Evolutionary conservation across 2,797 vertebrate species (phyloP).

Genomic region (Scarus forsteni): DNA sequence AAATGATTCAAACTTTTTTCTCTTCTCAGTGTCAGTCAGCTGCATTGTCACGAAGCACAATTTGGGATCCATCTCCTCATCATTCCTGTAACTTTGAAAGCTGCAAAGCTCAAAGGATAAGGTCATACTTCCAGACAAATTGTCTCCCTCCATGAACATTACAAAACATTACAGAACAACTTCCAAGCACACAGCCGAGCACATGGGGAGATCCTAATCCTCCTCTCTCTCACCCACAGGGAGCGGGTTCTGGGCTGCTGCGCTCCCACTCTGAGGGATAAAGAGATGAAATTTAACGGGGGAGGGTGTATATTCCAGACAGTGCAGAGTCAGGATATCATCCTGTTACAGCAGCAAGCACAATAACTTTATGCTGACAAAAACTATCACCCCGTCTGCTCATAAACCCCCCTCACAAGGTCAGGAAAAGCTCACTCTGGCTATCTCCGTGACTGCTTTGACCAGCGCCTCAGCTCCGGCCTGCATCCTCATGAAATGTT

Average conservation of each 20-base stretch:
- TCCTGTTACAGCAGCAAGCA: conserved; percentile 73
- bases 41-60: conserved; percentile 54
- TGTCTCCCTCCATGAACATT: conserved; percentile 57
- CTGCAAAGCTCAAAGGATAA: conserved; percentile 44
- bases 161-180: conserved; percentile 46
- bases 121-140: conserved; percentile 59
- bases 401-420: conserved; percentile 68
- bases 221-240: conserved; percentile 37
- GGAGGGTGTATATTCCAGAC: conserved; percentile 63
- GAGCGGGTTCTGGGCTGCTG: conserved; percentile 51
- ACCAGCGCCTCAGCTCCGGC: conserved; percentile 54
- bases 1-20: conserved; percentile 63
- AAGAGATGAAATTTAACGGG: conserved; percentile 62
- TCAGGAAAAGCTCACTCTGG: conserved; percentile 58
- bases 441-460: conserved; percentile 56
- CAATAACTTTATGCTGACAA: conserved; percentile 80
- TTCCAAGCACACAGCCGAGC: conserved; percentile 33
- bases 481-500: conserved; percentile 46
- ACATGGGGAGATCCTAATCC: conserved; percentile 45
- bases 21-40: conserved; percentile 52
- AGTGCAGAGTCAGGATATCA: conserved; percentile 79
- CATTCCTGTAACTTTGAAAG: conserved; percentile 32
- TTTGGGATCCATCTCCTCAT: conserved; percentile 57
- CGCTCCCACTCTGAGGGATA: conserved; percentile 58
- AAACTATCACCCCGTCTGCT: conserved; percentile 71